Evolutionary conservation across 2,113 vertebrate species (phyloP).

Genomic region (Ammodytes dubius): DNA sequence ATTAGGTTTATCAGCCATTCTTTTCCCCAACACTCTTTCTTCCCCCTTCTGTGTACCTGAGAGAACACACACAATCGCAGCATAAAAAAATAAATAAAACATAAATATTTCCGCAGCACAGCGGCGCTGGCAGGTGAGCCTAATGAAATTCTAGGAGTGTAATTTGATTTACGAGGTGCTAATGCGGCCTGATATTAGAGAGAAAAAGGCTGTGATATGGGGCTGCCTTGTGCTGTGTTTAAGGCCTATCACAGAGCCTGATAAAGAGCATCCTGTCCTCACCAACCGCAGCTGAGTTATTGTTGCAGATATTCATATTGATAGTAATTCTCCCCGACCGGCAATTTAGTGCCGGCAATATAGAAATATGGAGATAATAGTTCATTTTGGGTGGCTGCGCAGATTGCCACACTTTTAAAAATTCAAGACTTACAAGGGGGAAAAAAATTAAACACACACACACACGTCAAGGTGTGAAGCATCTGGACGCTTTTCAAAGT

Average conservation of each 20-base stretch:
- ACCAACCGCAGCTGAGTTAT: slow-evolving; percentile 80
- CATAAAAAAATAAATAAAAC: slow-evolving; percentile 84
- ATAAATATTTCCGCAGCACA: slow-evolving; percentile 84
- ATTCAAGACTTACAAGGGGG: slow-evolving; percentile 62
- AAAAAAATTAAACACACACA: slow-evolving; percentile 5
- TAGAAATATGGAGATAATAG: slow-evolving; percentile 85
- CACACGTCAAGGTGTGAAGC: slow-evolving; percentile 58
- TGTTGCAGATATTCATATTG: slow-evolving; percentile 83
- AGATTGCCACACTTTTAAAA: slow-evolving; percentile 74
- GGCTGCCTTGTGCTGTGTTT: slow-evolving; percentile 83
- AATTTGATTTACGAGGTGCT: slow-evolving; percentile 87
- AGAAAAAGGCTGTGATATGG: slow-evolving; percentile 80
- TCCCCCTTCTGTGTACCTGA: slow-evolving; percentile 78
- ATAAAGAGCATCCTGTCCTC: slow-evolving; percentile 83
- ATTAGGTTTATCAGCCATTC: slow-evolving; percentile 80
- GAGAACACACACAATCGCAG: slow-evolving; percentile 76
- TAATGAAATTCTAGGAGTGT: slow-evolving; percentile 86
- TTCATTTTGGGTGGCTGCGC: slow-evolving; percentile 79
- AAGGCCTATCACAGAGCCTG: slow-evolving; percentile 82
- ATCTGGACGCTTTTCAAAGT: slow-evolving; percentile 78
- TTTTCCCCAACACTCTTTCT: slow-evolving; percentile 27
- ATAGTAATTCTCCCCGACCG: slow-evolving; percentile 83
- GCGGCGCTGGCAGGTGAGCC: slow-evolving; percentile 84
- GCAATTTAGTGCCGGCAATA: slow-evolving; percentile 84
- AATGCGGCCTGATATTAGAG: slow-evolving; percentile 85